Percentiles rank a stretch among this genome's conserved stretches.
These are phyloP conservation scores for Sciurus carolinensis DNA, from an alignment of 2,797 vertebrate genomes.

Conservation along the genomic window DNA sequence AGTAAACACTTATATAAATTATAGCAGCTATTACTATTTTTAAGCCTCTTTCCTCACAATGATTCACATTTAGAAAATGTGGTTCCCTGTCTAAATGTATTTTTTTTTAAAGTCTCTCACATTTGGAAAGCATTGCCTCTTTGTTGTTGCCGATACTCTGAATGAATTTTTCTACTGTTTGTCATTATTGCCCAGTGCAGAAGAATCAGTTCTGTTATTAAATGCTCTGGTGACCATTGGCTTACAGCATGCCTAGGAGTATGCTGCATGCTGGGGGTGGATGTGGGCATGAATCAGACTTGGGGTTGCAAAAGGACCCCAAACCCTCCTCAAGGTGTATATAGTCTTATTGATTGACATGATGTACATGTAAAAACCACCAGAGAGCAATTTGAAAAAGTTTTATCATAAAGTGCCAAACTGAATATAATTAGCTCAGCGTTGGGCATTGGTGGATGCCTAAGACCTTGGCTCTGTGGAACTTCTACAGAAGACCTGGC, in stretches of 20 bases:
- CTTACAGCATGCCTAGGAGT: neutral
- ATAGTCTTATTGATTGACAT: neutral
- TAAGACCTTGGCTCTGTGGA: neutral
- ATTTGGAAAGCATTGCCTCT: neutral
- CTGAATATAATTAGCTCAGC: neutral
- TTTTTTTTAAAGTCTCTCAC: constrained; percentile 52
- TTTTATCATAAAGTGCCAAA: neutral
- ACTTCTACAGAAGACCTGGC: neutral
- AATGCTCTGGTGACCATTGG: neutral
- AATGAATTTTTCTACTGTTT: neutral
- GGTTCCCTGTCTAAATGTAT: neutral
- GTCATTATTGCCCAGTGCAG: neutral
- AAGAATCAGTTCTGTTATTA: neutral
- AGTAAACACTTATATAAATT: neutral
- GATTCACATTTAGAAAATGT: constrained; percentile 58
- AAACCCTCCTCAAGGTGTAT: neutral
- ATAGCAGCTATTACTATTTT: constrained; percentile 2
- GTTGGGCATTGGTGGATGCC: neutral
- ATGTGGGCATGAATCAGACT: neutral
- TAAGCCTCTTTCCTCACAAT: neutral
- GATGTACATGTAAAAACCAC: neutral
- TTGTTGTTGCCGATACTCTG: neutral
- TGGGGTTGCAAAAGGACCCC: neutral
- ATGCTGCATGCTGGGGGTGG: accelerated
- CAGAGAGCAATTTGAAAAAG: neutral